phyloP scores from a whole-genome alignment of 2,113 vertebrate species.

The Eudyptes chrysolophus region DNA sequence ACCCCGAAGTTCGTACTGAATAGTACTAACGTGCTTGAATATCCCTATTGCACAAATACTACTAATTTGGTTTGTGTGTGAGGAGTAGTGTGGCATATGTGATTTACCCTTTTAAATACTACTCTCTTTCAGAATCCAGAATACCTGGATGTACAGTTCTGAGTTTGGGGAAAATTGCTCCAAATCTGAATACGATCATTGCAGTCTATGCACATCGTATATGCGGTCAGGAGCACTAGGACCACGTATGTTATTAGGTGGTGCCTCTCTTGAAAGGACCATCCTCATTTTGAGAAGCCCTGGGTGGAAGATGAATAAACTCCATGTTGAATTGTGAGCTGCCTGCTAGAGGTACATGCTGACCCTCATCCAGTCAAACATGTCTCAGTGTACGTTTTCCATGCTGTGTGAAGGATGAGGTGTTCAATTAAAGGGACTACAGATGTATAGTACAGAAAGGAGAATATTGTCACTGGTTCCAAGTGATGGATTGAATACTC shows the following conservation, averaged over 20 bases:
- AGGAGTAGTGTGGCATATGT: background rate
- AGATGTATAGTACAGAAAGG: background rate
- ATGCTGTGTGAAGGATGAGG: background rate
- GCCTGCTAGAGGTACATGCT: background rate
- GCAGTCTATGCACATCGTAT: accelerated
- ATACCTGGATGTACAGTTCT: background rate
- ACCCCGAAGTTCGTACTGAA: background rate
- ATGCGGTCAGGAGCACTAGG: background rate
- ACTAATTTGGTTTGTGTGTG: background rate
- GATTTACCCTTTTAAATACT: background rate
- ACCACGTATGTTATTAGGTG: too few species aligned
- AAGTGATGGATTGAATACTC: background rate
- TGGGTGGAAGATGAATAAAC: background rate
- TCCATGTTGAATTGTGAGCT: background rate
- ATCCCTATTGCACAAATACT: too few species aligned
- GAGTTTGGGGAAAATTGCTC: background rate
- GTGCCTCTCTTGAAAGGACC: background rate
- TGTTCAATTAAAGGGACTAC: background rate
- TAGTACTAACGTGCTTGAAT: background rate
- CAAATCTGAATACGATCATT: accelerated
- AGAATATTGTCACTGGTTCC: background rate
- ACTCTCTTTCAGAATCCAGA: background rate
- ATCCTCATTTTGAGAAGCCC: background rate
- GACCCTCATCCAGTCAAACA: too few species aligned
- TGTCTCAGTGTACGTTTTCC: accelerated